Evolutionary conservation across 1,140 invertebrate species (phyloP).

Genomic region (Drosophila ficusphila): DNA sequence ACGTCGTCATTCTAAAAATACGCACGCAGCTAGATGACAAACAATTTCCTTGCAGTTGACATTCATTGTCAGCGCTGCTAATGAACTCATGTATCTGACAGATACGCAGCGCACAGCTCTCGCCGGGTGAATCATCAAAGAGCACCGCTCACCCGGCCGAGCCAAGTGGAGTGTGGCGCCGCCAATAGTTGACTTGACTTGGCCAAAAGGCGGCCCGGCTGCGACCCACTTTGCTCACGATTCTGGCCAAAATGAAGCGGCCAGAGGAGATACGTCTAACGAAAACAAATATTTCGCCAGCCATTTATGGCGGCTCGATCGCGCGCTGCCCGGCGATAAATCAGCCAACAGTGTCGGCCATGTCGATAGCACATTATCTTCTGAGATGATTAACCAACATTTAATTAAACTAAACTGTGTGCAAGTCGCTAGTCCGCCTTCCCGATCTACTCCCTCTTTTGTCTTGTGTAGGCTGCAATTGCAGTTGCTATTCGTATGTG

Average conservation of each 20-base stretch:
- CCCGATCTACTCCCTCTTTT: background rate
- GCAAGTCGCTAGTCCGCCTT: background rate
- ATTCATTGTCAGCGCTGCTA: constrained; percentile 76
- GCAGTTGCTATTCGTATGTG: constrained; percentile 13
- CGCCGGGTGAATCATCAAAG: constrained; percentile 67
- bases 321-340: constrained; percentile 61
- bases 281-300: constrained; percentile 37
- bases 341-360: constrained; percentile 56
- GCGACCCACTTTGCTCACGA: constrained; percentile 76
- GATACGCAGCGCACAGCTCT: constrained; percentile 50
- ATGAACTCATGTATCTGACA: constrained; percentile 81
- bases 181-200: constrained; percentile 49
- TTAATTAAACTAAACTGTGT: constrained; percentile 77
- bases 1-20: constrained; percentile 65
- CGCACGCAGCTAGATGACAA: constrained; percentile 47
- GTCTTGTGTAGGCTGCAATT: constrained; percentile 28
- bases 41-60: constrained; percentile 81
- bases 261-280: constrained; percentile 16
- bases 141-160: constrained; percentile 28
- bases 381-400: constrained; percentile 77
- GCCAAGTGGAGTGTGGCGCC: constrained; percentile 68
- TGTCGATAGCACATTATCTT: constrained; percentile 71
- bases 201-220: constrained; percentile 50
- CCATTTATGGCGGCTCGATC: constrained; percentile 43
- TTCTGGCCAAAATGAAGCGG: constrained; percentile 59